Percentiles rank a stretch among this genome's conserved stretches.
These are phyloP conservation scores for Rhopalosiphum padi DNA, from an alignment of 1,140 invertebrate genomes.

Conservation along the genomic window DNA sequence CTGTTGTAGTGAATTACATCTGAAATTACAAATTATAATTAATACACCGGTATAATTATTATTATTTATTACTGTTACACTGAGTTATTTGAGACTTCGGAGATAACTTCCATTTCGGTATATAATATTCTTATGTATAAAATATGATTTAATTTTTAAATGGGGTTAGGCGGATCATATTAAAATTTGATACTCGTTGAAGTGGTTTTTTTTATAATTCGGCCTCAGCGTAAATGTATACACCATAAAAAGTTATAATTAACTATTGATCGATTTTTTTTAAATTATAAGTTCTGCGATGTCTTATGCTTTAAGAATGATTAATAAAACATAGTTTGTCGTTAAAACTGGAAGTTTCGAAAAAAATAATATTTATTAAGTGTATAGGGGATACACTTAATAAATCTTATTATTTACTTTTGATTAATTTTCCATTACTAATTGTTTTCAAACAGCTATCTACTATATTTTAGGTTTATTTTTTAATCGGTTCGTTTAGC, in stretches of 20 bases:
- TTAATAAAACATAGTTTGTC: not conserved
- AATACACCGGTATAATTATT: not conserved
- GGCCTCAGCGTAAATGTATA: not conserved
- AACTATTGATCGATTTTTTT: slow-evolving; percentile 16
- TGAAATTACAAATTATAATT: not conserved
- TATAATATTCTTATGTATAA: not conserved
- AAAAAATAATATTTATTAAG: not conserved
- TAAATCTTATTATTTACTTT: not conserved
- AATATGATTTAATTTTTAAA: slow-evolving; percentile 3
- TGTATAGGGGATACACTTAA: not conserved
- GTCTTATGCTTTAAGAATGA: not conserved
- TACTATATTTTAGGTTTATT: not conserved
- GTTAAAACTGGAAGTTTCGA: not conserved
- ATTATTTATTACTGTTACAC: not conserved
- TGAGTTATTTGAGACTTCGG: not conserved
- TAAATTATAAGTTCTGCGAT: not conserved
- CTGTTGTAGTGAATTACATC: not conserved
- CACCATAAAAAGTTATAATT: not conserved
- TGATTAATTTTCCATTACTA: not conserved
- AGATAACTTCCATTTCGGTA: not conserved
- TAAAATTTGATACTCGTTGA: not conserved
- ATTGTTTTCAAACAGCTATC: not conserved
- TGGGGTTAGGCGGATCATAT: not conserved
- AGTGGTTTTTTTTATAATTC: not conserved
- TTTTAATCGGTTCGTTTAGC: not conserved